Percentiles rank a stretch among this genome's conserved stretches.
Conservation (phyloP, 1,140 invertebrate genomes). For the Dolichoris vasculosae region DNA sequence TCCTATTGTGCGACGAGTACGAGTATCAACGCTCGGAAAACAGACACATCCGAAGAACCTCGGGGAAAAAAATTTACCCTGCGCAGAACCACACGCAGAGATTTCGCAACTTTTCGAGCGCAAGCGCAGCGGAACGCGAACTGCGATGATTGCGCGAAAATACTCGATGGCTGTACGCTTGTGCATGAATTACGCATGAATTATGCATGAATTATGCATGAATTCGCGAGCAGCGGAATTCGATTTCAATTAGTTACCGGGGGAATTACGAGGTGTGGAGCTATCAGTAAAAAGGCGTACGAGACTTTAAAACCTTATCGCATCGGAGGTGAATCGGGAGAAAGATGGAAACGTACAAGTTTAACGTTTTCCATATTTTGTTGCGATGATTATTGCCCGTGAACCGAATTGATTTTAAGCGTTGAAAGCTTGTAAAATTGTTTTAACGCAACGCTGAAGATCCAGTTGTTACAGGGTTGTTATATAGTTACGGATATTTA, state of each 20-base stretch:
- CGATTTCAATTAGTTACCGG: constrained; percentile 38
- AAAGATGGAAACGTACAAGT: neutral
- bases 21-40: neutral
- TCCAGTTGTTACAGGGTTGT: too few species aligned
- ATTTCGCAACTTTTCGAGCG: neutral
- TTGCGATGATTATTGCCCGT: neutral
- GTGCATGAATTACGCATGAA: constrained; percentile 16
- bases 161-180: neutral
- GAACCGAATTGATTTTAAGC: neutral
- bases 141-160: constrained; percentile 30
- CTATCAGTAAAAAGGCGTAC: neutral
- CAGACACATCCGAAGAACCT: neutral
- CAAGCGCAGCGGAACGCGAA: neutral
- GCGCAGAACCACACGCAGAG: too few species aligned
- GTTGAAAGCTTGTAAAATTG: too few species aligned
- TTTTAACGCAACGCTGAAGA: too few species aligned
- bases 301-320: neutral
- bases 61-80: neutral
- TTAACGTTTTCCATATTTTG: neutral
- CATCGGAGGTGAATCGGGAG: neutral
- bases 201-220: constrained; percentile 45
- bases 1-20: constrained; percentile 19
- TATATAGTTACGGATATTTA: too few species aligned
- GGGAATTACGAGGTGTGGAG: constrained; percentile 22
- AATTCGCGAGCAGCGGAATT: constrained; percentile 18